These are phyloP conservation scores for Cheilosia urbana DNA, from an alignment of 2,888 invertebrate species.

Conservation along the genomic window DNA sequence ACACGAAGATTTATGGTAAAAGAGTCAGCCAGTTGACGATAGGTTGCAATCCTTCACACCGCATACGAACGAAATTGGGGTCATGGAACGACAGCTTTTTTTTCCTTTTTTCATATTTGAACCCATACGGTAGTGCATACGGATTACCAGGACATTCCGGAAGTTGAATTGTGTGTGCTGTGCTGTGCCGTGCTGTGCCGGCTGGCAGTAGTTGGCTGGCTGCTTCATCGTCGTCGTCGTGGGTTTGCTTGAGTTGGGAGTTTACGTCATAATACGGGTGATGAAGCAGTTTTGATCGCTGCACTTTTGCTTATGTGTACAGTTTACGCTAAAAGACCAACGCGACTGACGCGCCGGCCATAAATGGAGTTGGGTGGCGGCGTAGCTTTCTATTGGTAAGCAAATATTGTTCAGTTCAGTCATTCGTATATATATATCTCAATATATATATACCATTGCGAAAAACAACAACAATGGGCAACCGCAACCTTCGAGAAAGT, in stretches of 20 bases:
- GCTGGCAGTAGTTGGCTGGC: constrained; percentile 17
- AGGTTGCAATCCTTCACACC: constrained; percentile 68
- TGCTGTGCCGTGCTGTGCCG: constrained; percentile 12
- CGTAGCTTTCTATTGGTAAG: not conserved
- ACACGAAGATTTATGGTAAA: constrained; percentile 66
- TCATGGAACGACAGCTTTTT: constrained; percentile 49
- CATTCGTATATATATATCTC: not conserved
- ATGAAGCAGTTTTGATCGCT: constrained; percentile 68
- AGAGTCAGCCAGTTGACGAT: constrained; percentile 65
- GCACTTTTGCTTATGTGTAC: constrained; percentile 64
- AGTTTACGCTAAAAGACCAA: constrained; percentile 11
- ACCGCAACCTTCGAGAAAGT: constrained; percentile 9
- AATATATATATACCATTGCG: not conserved
- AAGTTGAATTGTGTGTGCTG: constrained; percentile 65
- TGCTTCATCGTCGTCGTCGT: constrained; percentile 24
- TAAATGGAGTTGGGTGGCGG: not conserved
- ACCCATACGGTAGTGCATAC: constrained; percentile 43
- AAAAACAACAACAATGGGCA: not conserved
- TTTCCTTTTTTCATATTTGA: constrained; percentile 19
- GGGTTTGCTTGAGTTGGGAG: constrained; percentile 65
- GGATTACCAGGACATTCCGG: constrained; percentile 58
- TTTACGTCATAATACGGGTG: constrained; percentile 70
- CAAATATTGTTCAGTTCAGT: not conserved
- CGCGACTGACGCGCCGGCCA: not conserved
- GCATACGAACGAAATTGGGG: constrained; percentile 57